These are phyloP conservation scores for Nudaria mundana DNA, from an alignment of 2,888 invertebrate genomes.

Conservation along the genomic window DNA sequence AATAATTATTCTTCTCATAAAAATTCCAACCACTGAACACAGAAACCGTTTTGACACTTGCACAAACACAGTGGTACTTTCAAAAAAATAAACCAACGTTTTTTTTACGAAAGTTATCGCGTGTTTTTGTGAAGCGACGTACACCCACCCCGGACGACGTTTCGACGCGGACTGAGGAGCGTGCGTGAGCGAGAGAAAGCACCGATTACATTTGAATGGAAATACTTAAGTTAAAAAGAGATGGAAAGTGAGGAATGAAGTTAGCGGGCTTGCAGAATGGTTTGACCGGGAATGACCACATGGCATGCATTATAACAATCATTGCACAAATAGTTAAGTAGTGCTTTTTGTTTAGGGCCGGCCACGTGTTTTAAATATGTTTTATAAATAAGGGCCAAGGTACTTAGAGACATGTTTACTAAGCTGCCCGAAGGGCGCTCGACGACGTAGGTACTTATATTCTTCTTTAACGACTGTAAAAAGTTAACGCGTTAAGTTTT, in stretches of 20 bases:
- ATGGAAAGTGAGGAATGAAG: slow-evolving; percentile 47
- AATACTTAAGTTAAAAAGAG: slow-evolving; percentile 43
- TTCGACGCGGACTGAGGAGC: slow-evolving; percentile 55
- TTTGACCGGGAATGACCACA: slow-evolving; percentile 72
- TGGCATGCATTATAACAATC: slow-evolving; percentile 68
- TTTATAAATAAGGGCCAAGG: slow-evolving; percentile 43
- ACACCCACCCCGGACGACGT: slow-evolving; percentile 34
- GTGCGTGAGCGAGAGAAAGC: slow-evolving; percentile 59
- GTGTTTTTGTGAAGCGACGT: slow-evolving; percentile 32
- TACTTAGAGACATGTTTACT: slow-evolving; percentile 28
- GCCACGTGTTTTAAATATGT: slow-evolving; percentile 63
- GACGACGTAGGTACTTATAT: slow-evolving; percentile 17
- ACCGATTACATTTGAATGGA: slow-evolving; percentile 45
- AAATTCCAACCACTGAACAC: slow-evolving; percentile 39
- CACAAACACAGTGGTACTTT: slow-evolving; percentile 50
- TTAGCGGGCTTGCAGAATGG: slow-evolving; percentile 48
- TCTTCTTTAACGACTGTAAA: slow-evolving; percentile 12
- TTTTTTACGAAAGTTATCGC: slow-evolving; percentile 71
- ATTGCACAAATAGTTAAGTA: slow-evolving; percentile 68
- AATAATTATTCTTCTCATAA: slow-evolving; percentile 38
- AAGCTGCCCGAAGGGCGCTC: too few relatives aligned
- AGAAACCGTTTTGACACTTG: slow-evolving; percentile 44
- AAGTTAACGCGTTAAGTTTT: slow-evolving; percentile 12
- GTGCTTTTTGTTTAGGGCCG: slow-evolving; percentile 60
- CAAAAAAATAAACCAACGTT: slow-evolving; percentile 57